Evolutionary conservation across 2,797 vertebrate species (phyloP), one percentile per base, ranked within the genome.

Genomic region (Euthynnus affinis): DNA sequence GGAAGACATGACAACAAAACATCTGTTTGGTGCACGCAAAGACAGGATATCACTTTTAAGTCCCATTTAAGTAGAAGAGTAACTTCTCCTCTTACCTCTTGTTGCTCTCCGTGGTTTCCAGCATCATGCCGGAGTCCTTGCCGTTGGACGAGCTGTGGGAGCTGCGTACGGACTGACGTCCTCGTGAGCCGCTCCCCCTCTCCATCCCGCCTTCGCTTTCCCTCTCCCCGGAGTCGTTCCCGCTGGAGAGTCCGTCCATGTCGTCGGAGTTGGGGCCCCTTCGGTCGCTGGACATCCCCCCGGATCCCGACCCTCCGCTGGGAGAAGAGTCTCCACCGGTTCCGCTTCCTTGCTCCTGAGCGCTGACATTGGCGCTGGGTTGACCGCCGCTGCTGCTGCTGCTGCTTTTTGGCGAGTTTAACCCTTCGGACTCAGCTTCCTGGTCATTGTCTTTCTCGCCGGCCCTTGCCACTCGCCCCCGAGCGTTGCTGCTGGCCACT

Each of bases 111-210:
- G 96, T 96, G 0, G 93, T 97, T 56, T 96, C 96, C 88, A 97
- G 90, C 92, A 97, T 91, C 91, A 98, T 94, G 66, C 94, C 97
- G 0, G 97, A 98, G 88, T 98, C 97, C 78, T 98, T 97, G 63
- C 96, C 96, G 0, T 97, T 97, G 1, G 96, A 97, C 22, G 95
- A 96, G 73, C 95, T 96, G 80, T 96, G 94, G 14, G 96, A 97
- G 86, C 97, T 97, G 52, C 89, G 91, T 1, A 93, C 93, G 23
- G 96, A 97, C 88, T 95, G 94, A 57, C 88, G 91, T 5, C 95
- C 93, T 0, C 76, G 89, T 3, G 94, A 96, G 17, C 87, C 17
- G 1, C 59, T 89, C 32, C 76, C 86, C 48, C 93, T 76, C 59
- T 87, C 86, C 88, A 87, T 88, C 0, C 94, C 91, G 1, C 95